These are phyloP conservation scores for Zosterops hypoxanthus DNA, from an alignment of 2,113 vertebrate genomes.

Conservation along the genomic window DNA sequence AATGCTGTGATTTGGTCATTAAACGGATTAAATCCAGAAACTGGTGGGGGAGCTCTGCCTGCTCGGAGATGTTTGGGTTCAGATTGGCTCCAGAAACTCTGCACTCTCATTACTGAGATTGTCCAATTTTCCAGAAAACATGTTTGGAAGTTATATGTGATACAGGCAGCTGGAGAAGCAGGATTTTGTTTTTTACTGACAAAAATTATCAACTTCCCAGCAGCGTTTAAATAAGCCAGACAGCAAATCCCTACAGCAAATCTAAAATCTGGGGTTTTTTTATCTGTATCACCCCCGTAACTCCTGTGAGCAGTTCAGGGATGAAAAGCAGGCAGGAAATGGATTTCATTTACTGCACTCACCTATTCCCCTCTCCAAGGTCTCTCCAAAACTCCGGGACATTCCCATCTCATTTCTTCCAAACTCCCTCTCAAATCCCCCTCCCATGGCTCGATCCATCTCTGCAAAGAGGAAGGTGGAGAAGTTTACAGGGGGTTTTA, in stretches of 20 bases:
- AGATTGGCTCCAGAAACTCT: neutral
- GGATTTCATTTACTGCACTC: conserved; percentile 19
- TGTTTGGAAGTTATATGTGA: neutral
- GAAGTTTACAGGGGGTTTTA: neutral
- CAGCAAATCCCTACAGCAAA: neutral
- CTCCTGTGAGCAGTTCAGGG: neutral
- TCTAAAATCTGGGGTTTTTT: rapidly evolving
- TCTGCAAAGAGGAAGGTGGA: conserved; percentile 72
- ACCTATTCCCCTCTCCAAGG: conserved; percentile 89
- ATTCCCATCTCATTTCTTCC: conserved; percentile 91
- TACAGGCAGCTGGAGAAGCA: neutral
- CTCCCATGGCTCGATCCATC: conserved; percentile 88
- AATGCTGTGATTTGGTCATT: neutral
- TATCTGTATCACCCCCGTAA: rapidly evolving
- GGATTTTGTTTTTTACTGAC: neutral
- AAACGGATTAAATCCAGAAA: neutral
- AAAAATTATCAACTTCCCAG: neutral
- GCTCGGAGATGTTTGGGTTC: neutral
- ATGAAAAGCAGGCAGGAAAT: neutral
- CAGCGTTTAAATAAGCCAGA: neutral
- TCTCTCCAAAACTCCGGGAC: conserved; percentile 88
- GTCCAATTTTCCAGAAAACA: neutral
- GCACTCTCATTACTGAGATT: neutral
- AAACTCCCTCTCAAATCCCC: conserved; percentile 88
- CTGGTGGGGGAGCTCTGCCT: neutral